phyloP scores from a whole-genome alignment of 1,140 invertebrate genomes.

The Drosophila setifemur region DNA sequence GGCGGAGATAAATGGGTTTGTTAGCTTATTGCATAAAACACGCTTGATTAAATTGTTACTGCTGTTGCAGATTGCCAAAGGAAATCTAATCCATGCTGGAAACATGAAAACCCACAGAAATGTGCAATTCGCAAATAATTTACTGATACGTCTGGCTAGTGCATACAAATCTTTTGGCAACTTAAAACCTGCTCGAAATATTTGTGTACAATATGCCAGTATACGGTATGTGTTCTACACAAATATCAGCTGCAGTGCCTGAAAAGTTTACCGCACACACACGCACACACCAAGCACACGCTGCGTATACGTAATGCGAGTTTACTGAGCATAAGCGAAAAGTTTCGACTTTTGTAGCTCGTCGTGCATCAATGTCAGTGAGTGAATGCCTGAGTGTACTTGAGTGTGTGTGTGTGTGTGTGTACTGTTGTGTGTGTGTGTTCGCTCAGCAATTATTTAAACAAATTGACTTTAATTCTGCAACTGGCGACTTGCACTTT shows the following conservation, averaged over 20 bases:
- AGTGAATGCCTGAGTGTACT: no score
- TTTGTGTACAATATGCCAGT: background rate
- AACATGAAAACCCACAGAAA: slow-evolving; percentile 25
- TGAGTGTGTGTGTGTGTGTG: background rate
- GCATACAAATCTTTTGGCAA: slow-evolving; percentile 9
- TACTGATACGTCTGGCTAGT: slow-evolving; percentile 15
- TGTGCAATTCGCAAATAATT: slow-evolving; percentile 23
- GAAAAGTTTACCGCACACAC: slow-evolving; percentile 40
- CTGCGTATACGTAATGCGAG: slow-evolving; percentile 60
- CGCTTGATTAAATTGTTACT: slow-evolving; percentile 42
- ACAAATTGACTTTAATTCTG: slow-evolving; percentile 72
- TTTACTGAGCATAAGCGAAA: slow-evolving; percentile 32
- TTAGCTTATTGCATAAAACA: slow-evolving; percentile 35
- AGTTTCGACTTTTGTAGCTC: slow-evolving; percentile 28
- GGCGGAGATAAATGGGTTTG: no score
- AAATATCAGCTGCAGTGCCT: slow-evolving; percentile 25
- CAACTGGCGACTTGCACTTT: slow-evolving; percentile 48
- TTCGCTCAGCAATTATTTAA: slow-evolving; percentile 57
- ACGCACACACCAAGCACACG: no score
- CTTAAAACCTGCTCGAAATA: slow-evolving; percentile 1
- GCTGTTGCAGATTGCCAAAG: no score
- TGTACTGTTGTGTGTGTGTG: slow-evolving; percentile 1
- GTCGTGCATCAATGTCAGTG: background rate
- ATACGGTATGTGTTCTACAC: slow-evolving; percentile 24
- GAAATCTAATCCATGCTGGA: slow-evolving; percentile 30